These are phyloP conservation scores for Galerucella pusilla DNA, from an alignment of 2,888 invertebrate species.

Conservation along the genomic window DNA sequence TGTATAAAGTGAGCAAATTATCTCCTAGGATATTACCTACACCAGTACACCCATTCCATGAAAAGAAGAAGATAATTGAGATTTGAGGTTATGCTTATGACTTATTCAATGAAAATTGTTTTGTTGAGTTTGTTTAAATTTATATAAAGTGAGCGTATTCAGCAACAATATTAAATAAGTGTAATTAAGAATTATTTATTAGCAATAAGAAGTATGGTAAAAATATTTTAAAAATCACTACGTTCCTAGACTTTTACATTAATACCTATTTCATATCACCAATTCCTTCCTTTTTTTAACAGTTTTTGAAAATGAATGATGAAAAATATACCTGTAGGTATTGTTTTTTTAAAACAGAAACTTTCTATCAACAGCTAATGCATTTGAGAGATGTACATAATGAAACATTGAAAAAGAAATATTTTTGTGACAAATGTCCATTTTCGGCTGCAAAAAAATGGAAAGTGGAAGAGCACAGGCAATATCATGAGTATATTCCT, in stretches of 20 bases:
- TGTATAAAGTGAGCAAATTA: too few species aligned
- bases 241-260: too few species aligned
- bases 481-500: conserved; percentile 25
- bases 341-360: conserved; percentile 5
- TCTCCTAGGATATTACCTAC: too few species aligned
- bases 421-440: conserved; percentile 20
- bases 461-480: conserved; percentile 26
- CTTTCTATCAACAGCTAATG: conserved; percentile 37
- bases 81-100: too few species aligned
- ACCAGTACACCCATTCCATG: too few species aligned
- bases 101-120: too few species aligned
- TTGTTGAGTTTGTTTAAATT: too few species aligned
- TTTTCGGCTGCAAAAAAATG: conserved; percentile 30
- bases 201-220: too few species aligned
- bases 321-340: background rate
- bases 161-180: too few species aligned
- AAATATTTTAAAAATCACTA: background rate
- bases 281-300: background rate
- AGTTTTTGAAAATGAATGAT: background rate
- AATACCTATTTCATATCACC: background rate
- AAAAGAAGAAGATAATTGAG: too few species aligned
- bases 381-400: background rate
- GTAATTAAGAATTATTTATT: too few species aligned
- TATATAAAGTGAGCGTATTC: too few species aligned
- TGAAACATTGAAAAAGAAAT: conserved; percentile 20